Base-by-base conservation (phyloP, 2,113 vertebrate genomes). In the Gorsachius goisagi region DNA sequence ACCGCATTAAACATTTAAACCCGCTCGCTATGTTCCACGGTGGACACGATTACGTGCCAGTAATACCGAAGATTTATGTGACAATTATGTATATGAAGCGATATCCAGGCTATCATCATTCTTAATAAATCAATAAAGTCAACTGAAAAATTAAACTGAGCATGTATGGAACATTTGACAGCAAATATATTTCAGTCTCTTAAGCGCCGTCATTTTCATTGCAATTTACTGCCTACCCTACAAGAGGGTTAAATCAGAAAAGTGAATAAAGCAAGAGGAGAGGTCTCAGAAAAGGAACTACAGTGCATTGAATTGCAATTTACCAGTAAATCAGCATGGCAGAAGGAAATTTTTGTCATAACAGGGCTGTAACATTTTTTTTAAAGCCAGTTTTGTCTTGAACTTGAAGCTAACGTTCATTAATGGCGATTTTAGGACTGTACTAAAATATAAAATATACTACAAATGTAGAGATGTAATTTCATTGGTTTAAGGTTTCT, bases 401-500 rank as follows among this genome's bases (percentile, higher is more conserved):
- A 96, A 93, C 89, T 90, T 92, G 74, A 95, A 96, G 87, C 84
- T 22, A 44, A 96, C 49, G 59, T 95, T 85, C 90, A 93, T 88
- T 94, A 95, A 96, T 79, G 85, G 91, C 72, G 83, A 92, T 94
- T 98, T 96, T 81, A 90, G 91, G 84, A 91, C 71, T 90, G 74
- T 58, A 90, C 89, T 97, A 96, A 97, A 97, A 96, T 62, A 79
- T 62, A 78, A 76, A 93, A 82, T 85, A 76, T 56, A 82, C 74
- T 82, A 94, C 76, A 97, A 91, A 95, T 68, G 89, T 89, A 94
- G 81, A 97, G 88, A 95, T 72, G 90, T 94, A 86, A 97, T 98
- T 97, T 95, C 95, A 97, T 97, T 96, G 97, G 96, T 97, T 98
- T 97, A 98, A 97, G 95, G 94, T 97, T 98, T 97, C 95, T 97